phyloP scores from a whole-genome alignment of 2,888 invertebrate genomes.

The Mythimna pallens region DNA sequence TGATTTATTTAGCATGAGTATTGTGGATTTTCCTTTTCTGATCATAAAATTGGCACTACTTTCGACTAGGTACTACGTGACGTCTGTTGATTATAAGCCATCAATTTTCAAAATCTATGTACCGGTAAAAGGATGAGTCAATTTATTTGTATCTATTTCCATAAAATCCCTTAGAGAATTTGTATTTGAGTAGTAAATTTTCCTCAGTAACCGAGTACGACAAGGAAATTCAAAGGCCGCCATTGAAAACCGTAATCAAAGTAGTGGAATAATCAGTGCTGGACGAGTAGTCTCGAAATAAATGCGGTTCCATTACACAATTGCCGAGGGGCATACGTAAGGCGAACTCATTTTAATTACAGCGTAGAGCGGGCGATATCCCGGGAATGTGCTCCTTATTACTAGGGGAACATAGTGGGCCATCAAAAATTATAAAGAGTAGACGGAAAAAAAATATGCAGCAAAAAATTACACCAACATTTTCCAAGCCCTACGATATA shows the following conservation, averaged over 20 bases:
- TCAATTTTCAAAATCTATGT: not conserved
- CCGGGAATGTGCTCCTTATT: constrained; percentile 59
- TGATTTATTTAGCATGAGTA: constrained; percentile 21
- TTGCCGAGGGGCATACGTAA: constrained; percentile 34
- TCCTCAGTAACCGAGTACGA: not conserved
- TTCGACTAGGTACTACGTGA: not conserved
- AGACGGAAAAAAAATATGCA: not conserved
- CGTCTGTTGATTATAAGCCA: not conserved
- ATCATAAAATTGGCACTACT: not conserved
- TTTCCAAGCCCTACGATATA: not conserved
- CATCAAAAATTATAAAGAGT: constrained; percentile 35
- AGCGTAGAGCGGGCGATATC: constrained; percentile 42
- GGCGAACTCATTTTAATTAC: constrained; percentile 63
- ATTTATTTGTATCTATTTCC: not conserved
- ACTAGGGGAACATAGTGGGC: constrained; percentile 26
- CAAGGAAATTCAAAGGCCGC: not conserved
- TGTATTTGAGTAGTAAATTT: not conserved
- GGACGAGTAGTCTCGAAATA: constrained; percentile 30
- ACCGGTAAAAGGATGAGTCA: not conserved
- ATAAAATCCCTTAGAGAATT: not conserved
- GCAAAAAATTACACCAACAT: constrained; percentile 3
- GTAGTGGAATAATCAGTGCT: constrained; percentile 41
- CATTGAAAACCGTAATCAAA: constrained; percentile 2
- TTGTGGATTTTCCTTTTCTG: not conserved
- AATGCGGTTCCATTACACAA: constrained; percentile 44